Evolutionary conservation across 1,140 invertebrate species (phyloP).

Genomic region (Linepithema humile): DNA sequence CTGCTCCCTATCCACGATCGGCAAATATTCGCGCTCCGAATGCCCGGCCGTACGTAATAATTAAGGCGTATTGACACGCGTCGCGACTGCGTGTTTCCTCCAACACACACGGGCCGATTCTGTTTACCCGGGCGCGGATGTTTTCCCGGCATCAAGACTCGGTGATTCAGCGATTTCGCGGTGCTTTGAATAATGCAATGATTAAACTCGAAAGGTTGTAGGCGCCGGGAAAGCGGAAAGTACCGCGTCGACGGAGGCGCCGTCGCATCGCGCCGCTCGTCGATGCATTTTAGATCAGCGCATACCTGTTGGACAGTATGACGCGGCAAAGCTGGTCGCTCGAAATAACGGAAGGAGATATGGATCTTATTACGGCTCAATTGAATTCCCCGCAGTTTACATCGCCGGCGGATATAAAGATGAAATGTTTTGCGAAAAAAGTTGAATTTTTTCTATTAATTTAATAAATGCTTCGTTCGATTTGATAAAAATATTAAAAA

Average conservation of each 20-base stretch:
- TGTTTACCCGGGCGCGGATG: slow-evolving; percentile 29
- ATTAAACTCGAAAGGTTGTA: slow-evolving; percentile 30
- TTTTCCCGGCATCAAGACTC: slow-evolving; percentile 45
- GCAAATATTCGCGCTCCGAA: slow-evolving; percentile 30
- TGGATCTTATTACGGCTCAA: neutral
- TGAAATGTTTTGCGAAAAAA: neutral
- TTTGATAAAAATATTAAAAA: too few relatives aligned
- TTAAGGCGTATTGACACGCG: slow-evolving; percentile 62
- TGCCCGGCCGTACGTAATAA: slow-evolving; percentile 50
- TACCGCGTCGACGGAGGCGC: neutral
- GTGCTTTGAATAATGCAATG: slow-evolving; percentile 39
- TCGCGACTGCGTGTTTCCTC: slow-evolving; percentile 23
- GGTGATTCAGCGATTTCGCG: slow-evolving; percentile 8
- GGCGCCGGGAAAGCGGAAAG: too few relatives aligned
- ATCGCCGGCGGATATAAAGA: too few relatives aligned
- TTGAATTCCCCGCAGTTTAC: neutral
- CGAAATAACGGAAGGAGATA: neutral
- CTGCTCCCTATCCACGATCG: slow-evolving; percentile 47
- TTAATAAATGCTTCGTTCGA: too few relatives aligned
- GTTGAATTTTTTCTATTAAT: neutral
- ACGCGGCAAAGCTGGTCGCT: neutral
- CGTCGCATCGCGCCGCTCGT: neutral
- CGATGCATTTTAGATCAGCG: slow-evolving; percentile 35
- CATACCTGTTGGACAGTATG: slow-evolving; percentile 54
- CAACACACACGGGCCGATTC: neutral